Base-by-base conservation (phyloP, 92 coral and sea anemone species). In the Epizoanthus ramosus region DNA sequence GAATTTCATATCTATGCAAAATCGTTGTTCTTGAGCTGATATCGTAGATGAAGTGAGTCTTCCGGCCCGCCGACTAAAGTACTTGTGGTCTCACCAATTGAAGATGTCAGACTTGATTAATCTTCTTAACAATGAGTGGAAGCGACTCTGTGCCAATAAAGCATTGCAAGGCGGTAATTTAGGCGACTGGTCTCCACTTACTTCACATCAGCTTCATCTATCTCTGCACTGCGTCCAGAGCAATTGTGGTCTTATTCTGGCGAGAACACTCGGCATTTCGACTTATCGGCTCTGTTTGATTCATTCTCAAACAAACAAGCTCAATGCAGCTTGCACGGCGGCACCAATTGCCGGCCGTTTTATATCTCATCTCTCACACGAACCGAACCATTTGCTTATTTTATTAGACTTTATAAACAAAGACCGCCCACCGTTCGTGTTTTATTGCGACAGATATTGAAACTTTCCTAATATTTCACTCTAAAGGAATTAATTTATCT, bases 361-460 rank as follows among this genome's bases (percentile, higher is more conserved):
- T 76, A 85, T 87, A 87, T 86, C 83, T 79, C 88, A 71, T 90
- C 87, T 84, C 94, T 91, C 87, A 83, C 79, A 63, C 84, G 82
- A 80, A 92, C 95, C 95, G 93, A 85, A 82, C 74, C 86, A 95
- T 97, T 97, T 97, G 93, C 87, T 86, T 87, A 94, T 94, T 91
- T 89, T 93, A 97, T 97, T 95, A 90, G 92, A 92, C 92, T 85
- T 84, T 90, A 80, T 86, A 93, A 96, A 97, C 98, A 97, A 83
- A 93, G 99, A 97, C 99, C 99, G 98, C 99, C 99, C 84, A 94
- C 98, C 87, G 98, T 60, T 92, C 74, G 66, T 59, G 85, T 81
- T 84, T 95, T 95, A 95, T 92, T 92, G 95, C 98, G 74, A 70
- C 74, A 86, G 90, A 91, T 97, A 91, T 97, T 93, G 95, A 97